Evolutionary conservation across 35 echinoderm and acorn worm species (phyloP), one percentile per base, ranked within the genome.

Genomic region (Amphiura filiformis): DNA sequence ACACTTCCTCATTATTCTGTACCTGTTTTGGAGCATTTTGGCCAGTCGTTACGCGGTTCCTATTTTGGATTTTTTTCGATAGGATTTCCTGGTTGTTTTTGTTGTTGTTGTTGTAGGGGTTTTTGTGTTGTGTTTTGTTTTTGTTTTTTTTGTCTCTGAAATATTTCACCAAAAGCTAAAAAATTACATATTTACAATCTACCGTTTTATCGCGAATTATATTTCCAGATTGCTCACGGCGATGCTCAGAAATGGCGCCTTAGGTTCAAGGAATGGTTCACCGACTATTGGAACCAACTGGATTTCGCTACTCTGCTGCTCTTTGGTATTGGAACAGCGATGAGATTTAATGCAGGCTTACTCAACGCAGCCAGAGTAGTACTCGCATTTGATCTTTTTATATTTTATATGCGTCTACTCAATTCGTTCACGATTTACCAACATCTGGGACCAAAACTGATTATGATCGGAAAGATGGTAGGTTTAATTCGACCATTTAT

Each of bases 381-480:
- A 15, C 76, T 94, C 22, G 82, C 96, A 3, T 80, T 99, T 18
- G 91, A 99, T 31, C 87, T 99, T 0, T 75, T 95, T 87, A 76
- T 92, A 13, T 99, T 92, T 83, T 99, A 90, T 75, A 87, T 99
- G 30, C 90, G 96, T 15, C n/a, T 95, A 31, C 90, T 99, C 0
- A 93, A 99, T 23, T 91, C 88, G 18, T 99, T 99, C 36, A 95
- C 93, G 14, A 70, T 99, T 42, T 92, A 90, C 76, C 89, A 87
- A 35, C 88, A 99, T 26, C 79, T 99, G 1, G 96, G 96, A 76
- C 96, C 96, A 20, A 99, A 99, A 57, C 93, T 99, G 75, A 99
- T 99, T 37, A 99, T 99, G 93, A 99, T 99, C 38, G 87, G 83
- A 18, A 92, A 88, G 85, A 99, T 99, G 96, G 96, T 99, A 41